These are phyloP conservation scores for Lutjanus campechanus DNA, from an alignment of 2,797 vertebrate genomes.

Conservation along the genomic window DNA sequence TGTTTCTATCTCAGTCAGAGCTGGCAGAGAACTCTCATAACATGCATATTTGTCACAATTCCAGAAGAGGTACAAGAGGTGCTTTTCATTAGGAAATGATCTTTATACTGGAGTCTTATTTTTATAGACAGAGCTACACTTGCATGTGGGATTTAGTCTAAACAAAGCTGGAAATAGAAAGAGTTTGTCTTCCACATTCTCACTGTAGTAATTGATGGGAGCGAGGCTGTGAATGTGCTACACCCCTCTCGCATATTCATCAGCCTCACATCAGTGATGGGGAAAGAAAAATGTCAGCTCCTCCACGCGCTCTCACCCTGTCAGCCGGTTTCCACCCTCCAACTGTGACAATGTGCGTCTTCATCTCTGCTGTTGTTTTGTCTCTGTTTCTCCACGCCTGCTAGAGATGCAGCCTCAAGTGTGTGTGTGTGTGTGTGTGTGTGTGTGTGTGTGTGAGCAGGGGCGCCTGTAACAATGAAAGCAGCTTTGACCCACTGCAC, in stretches of 20 bases:
- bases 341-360: conserved; percentile 84
- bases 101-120: background rate
- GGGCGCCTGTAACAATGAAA: conserved; percentile 15
- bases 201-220: conserved; percentile 44
- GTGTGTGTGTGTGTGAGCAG: conserved; percentile 3
- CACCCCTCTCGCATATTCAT: conserved; percentile 76
- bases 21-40: background rate
- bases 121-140: conserved; percentile 7
- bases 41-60: background rate
- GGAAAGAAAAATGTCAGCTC: conserved; percentile 83
- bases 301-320: conserved; percentile 86
- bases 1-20: conserved; percentile 14
- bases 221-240: conserved; percentile 57
- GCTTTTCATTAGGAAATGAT: conserved; percentile 15
- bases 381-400: conserved; percentile 34
- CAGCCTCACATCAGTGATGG: conserved; percentile 76
- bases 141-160: conserved; percentile 17
- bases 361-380: conserved; percentile 82
- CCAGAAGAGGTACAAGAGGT: background rate
- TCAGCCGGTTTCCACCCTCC: conserved; percentile 88
- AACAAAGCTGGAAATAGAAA: conserved; percentile 32
- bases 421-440: conserved; percentile 20
- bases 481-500: conserved; percentile 24
- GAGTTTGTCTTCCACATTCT: conserved; percentile 25
- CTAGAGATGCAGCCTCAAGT: conserved; percentile 25